Conservation (phyloP, 2,888 invertebrate species). For the Automeris io region DNA sequence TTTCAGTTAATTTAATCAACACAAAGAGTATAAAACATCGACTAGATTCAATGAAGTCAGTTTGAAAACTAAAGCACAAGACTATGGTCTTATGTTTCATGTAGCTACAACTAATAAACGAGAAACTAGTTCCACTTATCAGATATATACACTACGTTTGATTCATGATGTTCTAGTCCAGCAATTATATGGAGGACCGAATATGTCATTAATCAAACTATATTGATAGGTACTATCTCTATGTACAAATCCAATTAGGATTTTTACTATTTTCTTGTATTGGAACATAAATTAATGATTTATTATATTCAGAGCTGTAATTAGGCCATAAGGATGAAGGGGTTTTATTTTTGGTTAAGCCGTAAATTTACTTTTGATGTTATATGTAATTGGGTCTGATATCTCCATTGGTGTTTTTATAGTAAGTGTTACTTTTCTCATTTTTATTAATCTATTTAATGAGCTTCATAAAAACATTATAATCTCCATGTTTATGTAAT, state of each 20-base stretch:
- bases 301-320: conserved; percentile 51
- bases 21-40: conserved; percentile 46
- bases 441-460: too few relatives aligned
- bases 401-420: conserved; percentile 40
- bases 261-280: conserved; percentile 58
- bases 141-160: conserved; percentile 67
- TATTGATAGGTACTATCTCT: conserved; percentile 64
- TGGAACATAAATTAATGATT: conserved; percentile 53
- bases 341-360: conserved; percentile 64
- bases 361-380: conserved; percentile 58
- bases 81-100: conserved; percentile 16
- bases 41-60: conserved; percentile 26
- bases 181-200: conserved; percentile 65
- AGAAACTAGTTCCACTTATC: conserved; percentile 59
- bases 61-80: conserved; percentile 14
- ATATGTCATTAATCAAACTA: conserved; percentile 71
- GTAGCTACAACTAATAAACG: conserved; percentile 26
- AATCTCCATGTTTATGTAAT: too few relatives aligned
- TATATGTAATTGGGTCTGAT: conserved; percentile 53
- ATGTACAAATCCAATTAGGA: conserved; percentile 71
- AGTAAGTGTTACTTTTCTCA: conserved; percentile 32
- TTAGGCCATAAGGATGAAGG: conserved; percentile 49
- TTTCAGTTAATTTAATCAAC: conserved; percentile 29
- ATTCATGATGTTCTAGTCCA: conserved; percentile 64
- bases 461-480: too few relatives aligned